Conservation (phyloP, 2,113 vertebrate species). For the Progne subis region DNA sequence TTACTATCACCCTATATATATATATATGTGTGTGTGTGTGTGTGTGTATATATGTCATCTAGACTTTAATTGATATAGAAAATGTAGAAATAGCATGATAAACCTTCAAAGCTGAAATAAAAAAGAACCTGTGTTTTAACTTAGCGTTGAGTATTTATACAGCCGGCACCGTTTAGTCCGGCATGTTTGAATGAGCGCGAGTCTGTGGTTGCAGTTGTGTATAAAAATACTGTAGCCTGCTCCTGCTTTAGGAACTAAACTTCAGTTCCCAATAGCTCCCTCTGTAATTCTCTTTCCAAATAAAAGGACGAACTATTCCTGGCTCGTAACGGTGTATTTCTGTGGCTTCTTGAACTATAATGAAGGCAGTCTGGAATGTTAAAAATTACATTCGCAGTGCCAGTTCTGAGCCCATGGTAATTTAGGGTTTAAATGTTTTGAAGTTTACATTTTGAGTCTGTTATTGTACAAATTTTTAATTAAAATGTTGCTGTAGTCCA, state of each 20-base stretch:
- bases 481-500: conserved; percentile 23
- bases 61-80: conserved; percentile 73
- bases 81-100: conserved; percentile 68
- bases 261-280: conserved; percentile 69
- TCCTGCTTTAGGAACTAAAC: conserved; percentile 68
- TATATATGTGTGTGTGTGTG: neutral
- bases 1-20: neutral
- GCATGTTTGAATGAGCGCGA: conserved; percentile 68
- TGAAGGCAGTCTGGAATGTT: conserved; percentile 78
- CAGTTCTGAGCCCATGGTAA: conserved; percentile 68
- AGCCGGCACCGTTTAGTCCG: conserved; percentile 85
- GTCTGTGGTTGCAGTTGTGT: conserved; percentile 76
- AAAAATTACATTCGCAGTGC: conserved; percentile 63
- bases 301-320: conserved; percentile 86
- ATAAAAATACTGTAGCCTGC: conserved; percentile 79
- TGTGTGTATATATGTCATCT: conserved; percentile 18
- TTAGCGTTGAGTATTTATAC: conserved; percentile 74
- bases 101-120: conserved; percentile 79
- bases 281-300: conserved; percentile 85
- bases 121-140: conserved; percentile 82
- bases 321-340: conserved; percentile 79
- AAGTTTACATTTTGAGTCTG: conserved; percentile 54
- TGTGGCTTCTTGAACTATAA: conserved; percentile 80
- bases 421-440: conserved; percentile 62
- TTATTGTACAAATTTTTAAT: conserved; percentile 68